A percentile compares a stretch with the other conserved stretches of the same genome.
These are phyloP conservation scores for Furnarius figulus DNA, from an alignment of 2,113 vertebrate species.

Conservation along the genomic window DNA sequence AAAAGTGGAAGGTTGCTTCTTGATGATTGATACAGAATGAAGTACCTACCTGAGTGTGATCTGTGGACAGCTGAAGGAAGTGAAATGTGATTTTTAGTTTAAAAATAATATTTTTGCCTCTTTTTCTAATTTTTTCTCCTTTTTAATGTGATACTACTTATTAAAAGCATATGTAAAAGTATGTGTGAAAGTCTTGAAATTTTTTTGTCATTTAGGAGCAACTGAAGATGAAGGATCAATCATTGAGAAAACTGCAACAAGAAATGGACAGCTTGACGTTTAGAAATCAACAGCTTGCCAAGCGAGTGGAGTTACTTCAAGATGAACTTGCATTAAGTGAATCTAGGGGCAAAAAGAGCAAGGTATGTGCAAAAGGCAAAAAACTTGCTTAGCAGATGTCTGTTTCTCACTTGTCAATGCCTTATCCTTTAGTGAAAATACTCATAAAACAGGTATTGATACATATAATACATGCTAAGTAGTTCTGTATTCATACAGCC, in stretches of 20 bases:
- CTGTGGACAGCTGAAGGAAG: background rate
- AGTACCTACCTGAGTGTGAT: background rate
- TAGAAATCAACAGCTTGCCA: slow-evolving; percentile 95
- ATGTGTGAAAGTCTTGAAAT: background rate
- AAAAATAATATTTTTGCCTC: background rate
- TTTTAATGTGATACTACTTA: background rate
- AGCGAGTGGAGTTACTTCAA: slow-evolving; percentile 94
- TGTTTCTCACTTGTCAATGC: background rate
- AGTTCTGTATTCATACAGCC: background rate
- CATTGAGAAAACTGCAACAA: slow-evolving; percentile 92
- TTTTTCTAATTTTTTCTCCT: background rate
- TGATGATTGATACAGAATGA: background rate
- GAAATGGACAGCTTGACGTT: slow-evolving; percentile 99
- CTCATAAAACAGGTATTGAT: background rate
- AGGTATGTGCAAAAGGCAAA: slow-evolving; percentile 71
- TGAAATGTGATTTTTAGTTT: background rate
- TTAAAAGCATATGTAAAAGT: background rate
- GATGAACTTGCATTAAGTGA: slow-evolving; percentile 89
- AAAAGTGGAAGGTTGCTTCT: background rate
- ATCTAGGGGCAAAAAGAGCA: slow-evolving; percentile 88
- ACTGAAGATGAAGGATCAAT: slow-evolving; percentile 95
- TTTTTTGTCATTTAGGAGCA: slow-evolving; percentile 81
- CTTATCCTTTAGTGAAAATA: background rate
- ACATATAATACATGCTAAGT: background rate
- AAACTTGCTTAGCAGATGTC: background rate